Evolutionary conservation across 2,888 invertebrate species (phyloP).

Genomic region (Trileptium ribeirensis): DNA sequence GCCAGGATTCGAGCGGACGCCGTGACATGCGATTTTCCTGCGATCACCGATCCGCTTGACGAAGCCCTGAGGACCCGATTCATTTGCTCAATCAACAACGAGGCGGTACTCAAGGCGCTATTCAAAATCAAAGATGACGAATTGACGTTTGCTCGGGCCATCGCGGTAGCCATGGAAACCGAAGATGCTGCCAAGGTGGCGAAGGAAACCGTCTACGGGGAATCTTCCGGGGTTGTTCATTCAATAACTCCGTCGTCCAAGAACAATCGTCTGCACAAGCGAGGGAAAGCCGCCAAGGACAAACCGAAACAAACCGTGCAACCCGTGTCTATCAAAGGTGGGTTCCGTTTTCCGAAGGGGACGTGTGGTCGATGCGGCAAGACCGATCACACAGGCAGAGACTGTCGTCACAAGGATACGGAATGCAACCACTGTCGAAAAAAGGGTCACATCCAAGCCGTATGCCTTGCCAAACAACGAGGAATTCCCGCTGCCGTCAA

Average conservation of each 20-base stretch:
- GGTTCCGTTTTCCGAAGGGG: background rate
- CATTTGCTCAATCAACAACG: background rate
- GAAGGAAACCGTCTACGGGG: background rate
- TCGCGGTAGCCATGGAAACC: background rate
- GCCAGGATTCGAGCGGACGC: background rate
- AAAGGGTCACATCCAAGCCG: background rate
- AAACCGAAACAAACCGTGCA: background rate
- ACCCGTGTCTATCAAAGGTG: too few species aligned
- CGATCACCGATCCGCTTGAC: background rate
- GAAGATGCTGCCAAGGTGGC: background rate
- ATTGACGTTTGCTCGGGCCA: background rate
- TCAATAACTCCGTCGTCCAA: background rate
- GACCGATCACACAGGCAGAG: background rate
- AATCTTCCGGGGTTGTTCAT: background rate
- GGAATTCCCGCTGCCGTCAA: background rate
- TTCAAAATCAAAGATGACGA: background rate
- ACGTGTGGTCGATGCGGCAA: background rate
- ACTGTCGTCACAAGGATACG: background rate
- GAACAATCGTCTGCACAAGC: background rate
- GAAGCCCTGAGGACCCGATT: background rate
- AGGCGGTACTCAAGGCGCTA: background rate
- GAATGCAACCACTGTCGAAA: background rate
- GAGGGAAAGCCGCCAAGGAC: background rate
- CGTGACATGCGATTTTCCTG: background rate
- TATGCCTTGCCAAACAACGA: background rate